Evolutionary conservation across 2,113 vertebrate genomes (phyloP).

Genomic region (Craseonycteris thonglongyai): DNA sequence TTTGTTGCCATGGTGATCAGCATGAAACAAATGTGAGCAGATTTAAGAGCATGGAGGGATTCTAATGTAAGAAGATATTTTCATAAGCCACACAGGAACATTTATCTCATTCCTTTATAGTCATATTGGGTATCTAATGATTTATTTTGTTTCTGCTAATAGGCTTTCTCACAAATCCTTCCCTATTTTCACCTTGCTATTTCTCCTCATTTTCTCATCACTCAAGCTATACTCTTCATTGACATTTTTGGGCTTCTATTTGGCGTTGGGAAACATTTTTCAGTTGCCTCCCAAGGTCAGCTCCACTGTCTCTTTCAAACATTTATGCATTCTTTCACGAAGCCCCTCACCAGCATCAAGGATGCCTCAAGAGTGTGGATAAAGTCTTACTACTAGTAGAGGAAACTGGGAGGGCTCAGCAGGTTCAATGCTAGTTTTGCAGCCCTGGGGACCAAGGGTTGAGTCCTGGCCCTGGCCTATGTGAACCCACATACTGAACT

Average conservation of each 20-base stretch:
- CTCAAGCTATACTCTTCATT: not conserved
- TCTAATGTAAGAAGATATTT: not conserved
- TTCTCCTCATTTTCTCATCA: not conserved
- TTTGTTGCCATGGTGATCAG: slow-evolving; percentile 47
- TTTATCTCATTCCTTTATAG: slow-evolving; percentile 25
- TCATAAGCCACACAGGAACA: not conserved
- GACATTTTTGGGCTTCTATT: not conserved
- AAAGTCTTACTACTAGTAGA: not conserved
- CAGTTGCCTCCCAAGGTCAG: not conserved
- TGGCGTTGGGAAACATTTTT: not conserved
- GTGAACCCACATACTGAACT: too few species aligned
- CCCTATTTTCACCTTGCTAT: not conserved
- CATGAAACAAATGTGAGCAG: slow-evolving; percentile 13
- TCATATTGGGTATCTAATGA: not conserved
- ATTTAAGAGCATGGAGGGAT: slow-evolving; percentile 2
- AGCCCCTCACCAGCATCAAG: not conserved
- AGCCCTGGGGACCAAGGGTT: too few species aligned
- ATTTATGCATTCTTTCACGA: not conserved
- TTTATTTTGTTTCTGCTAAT: slow-evolving; percentile 42
- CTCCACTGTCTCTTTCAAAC: not conserved
- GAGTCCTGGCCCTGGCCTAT: too few species aligned
- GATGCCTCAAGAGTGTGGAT: not conserved
- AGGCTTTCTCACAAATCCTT: not conserved
- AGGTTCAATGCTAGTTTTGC: too few species aligned
- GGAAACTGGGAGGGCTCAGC: too few species aligned